Evolutionary conservation across 2,888 invertebrate genomes (phyloP).

Genomic region (Sturmia bella): DNA sequence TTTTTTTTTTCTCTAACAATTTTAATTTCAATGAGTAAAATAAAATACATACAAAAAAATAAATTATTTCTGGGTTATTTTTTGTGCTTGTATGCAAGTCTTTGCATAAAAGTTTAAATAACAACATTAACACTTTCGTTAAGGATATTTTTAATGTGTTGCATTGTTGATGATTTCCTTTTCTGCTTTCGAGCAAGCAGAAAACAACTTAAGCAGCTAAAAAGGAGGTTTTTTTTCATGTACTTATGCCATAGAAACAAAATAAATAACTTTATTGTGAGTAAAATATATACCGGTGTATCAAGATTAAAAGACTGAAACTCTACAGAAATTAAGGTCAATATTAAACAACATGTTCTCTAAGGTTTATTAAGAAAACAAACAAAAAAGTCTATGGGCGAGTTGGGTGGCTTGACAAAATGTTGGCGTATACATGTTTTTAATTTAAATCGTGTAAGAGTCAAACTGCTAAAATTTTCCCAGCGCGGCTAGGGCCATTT

Average conservation of each 20-base stretch:
- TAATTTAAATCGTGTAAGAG: too few species aligned
- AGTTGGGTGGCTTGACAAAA: too few species aligned
- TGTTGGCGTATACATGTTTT: too few species aligned
- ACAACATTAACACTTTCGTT: slow-evolving; percentile 55
- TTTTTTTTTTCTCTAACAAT: slow-evolving; percentile 9
- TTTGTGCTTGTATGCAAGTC: background rate
- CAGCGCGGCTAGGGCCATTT: too few species aligned
- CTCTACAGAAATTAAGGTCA: too few species aligned
- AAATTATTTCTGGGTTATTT: slow-evolving; percentile 21
- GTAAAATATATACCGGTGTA: too few species aligned
- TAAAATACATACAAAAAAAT: slow-evolving; percentile 9
- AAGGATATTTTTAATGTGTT: slow-evolving; percentile 52
- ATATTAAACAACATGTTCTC: too few species aligned
- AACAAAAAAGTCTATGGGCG: too few species aligned
- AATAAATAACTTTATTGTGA: background rate
- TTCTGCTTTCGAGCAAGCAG: slow-evolving; percentile 21
- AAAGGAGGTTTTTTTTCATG: background rate
- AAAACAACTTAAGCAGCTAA: slow-evolving; percentile 3
- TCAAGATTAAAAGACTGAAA: too few species aligned
- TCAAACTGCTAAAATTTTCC: too few species aligned
- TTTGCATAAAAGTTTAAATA: slow-evolving; percentile 52
- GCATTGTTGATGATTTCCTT: slow-evolving; percentile 47
- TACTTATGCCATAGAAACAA: background rate
- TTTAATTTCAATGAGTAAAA: slow-evolving; percentile 49
- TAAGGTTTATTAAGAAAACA: too few species aligned